phyloP scores from a whole-genome alignment of 1,140 invertebrate species.

The Diploscapter pachys region DNA sequence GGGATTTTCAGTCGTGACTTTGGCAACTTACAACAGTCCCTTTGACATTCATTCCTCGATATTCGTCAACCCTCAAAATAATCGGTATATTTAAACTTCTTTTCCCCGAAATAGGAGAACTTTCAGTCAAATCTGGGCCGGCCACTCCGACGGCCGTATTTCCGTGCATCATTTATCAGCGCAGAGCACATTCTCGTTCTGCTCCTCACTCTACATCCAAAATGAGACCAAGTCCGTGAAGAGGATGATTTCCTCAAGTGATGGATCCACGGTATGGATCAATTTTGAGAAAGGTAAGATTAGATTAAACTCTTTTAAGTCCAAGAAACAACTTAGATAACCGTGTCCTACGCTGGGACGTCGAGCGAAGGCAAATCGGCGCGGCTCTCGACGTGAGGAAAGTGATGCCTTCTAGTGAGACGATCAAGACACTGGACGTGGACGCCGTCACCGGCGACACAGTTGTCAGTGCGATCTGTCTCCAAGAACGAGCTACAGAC shows the following conservation, averaged over 20 bases:
- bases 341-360: constrained; percentile 4
- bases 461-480: constrained; percentile 75
- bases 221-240: constrained; percentile 16
- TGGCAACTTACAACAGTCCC: too few species aligned
- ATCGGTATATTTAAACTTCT: background rate
- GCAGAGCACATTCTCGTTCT: constrained; percentile 36
- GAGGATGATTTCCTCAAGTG: constrained; percentile 8
- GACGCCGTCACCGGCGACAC: constrained; percentile 67
- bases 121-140: constrained; percentile 40
- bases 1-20: too few species aligned
- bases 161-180: constrained; percentile 28
- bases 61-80: background rate
- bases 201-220: constrained; percentile 32
- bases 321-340: constrained; percentile 8
- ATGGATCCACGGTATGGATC: constrained; percentile 23
- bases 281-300: constrained; percentile 16
- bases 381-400: constrained; percentile 79
- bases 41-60: too few species aligned
- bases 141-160: constrained; percentile 34
- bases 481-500: constrained; percentile 65
- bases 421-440: constrained; percentile 81
- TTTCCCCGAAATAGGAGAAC: background rate
- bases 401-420: constrained; percentile 83
- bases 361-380: constrained; percentile 17
- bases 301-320: background rate